A percentile compares a stretch with the other conserved stretches of the same genome.
These are phyloP conservation scores for Gymnodraco acuticeps DNA, from an alignment of 2,797 vertebrate species.

Conservation along the genomic window DNA sequence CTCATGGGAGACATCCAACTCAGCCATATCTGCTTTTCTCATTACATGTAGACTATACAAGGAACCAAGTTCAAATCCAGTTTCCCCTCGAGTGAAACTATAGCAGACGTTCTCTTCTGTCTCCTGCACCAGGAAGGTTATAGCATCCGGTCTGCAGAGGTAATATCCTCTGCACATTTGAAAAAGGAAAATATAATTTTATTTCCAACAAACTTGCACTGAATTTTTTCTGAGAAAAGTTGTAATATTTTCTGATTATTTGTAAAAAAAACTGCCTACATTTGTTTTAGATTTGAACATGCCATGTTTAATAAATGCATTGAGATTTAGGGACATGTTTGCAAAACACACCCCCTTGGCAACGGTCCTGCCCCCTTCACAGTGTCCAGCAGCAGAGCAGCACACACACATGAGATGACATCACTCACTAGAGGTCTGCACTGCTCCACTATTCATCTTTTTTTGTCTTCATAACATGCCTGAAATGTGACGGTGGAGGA, in stretches of 20 bases:
- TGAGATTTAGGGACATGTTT: conserved; percentile 51
- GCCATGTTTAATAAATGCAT: conserved; percentile 50
- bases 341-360: conserved; percentile 69
- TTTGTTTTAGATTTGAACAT: conserved; percentile 18
- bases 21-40: conserved; percentile 72
- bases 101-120: conserved; percentile 41
- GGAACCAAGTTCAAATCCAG: conserved; percentile 46
- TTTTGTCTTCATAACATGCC: conserved; percentile 81
- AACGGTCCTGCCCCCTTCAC: conserved; percentile 76
- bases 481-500: conserved; percentile 80
- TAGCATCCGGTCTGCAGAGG: conserved; percentile 34
- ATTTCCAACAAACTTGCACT: conserved; percentile 24
- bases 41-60: conserved; percentile 59
- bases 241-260: conserved; percentile 9
- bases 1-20: conserved; percentile 58
- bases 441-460: conserved; percentile 85
- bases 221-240: conserved; percentile 14
- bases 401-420: conserved; percentile 81
- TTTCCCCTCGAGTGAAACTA: conserved; percentile 48
- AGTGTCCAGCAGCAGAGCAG: conserved; percentile 79
- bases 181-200: conserved; percentile 15
- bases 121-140: conserved; percentile 44
- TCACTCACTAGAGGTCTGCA: conserved; percentile 83
- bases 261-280: conserved; percentile 5
- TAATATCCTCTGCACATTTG: conserved; percentile 28